phyloP scores from a whole-genome alignment of 2,797 vertebrate genomes.

The Pseudocheirus occidentalis region DNA sequence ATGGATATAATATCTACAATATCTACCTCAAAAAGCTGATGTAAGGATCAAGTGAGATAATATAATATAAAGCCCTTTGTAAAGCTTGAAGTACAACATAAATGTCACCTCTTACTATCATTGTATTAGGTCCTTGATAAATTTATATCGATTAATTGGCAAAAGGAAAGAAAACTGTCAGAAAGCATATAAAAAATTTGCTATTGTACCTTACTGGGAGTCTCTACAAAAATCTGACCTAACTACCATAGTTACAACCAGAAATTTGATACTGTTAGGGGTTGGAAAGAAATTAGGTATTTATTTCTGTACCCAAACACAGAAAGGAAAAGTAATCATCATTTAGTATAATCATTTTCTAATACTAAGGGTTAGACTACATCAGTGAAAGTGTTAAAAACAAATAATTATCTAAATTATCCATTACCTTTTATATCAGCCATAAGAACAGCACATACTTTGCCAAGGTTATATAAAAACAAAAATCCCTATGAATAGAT shows the following conservation, averaged over 20 bases:
- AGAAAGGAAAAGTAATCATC: neutral
- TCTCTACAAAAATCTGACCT: neutral
- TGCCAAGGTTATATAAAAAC: neutral
- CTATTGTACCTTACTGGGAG: neutral
- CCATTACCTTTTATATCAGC: neutral
- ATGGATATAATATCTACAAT: neutral
- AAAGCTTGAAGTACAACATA: neutral
- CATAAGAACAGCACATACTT: neutral
- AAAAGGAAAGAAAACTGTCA: neutral
- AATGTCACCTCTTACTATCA: neutral
- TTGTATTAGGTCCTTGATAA: neutral
- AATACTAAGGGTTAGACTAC: neutral
- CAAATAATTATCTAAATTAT: neutral
- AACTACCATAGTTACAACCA: neutral
- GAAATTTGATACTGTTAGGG: neutral
- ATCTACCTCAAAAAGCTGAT: neutral
- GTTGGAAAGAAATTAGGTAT: neutral
- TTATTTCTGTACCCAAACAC: neutral
- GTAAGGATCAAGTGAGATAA: neutral
- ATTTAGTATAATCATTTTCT: neutral
- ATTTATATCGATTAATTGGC: neutral
- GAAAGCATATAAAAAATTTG: neutral
- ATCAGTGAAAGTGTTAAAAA: neutral
- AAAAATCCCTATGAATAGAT: neutral
- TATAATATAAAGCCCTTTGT: neutral